Percentiles rank a stretch among this genome's conserved stretches.
phyloP scores from a whole-genome alignment of 2,797 vertebrate genomes.

The Xiphophorus birchmanni region DNA sequence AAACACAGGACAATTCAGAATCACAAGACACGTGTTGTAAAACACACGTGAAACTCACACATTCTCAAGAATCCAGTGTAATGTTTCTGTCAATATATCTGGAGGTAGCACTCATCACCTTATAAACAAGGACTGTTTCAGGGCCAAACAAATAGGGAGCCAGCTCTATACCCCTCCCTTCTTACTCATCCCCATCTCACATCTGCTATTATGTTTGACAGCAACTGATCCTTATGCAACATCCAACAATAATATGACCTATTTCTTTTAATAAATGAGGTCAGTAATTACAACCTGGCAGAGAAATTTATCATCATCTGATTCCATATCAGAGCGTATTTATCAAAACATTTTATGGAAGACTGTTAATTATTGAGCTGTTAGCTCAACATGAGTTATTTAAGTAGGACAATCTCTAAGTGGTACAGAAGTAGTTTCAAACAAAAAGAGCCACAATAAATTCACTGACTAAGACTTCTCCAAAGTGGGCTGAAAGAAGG shows the following conservation, averaged over 20 bases:
- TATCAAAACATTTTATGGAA: conserved; percentile 31
- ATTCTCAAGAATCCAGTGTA: conserved; percentile 62
- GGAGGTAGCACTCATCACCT: conserved; percentile 53
- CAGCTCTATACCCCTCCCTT: conserved; percentile 19
- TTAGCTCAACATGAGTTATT: conserved; percentile 22
- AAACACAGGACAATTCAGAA: neutral
- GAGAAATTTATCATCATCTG: conserved; percentile 27
- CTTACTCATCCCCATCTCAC: conserved; percentile 35
- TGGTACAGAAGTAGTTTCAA: conserved; percentile 1
- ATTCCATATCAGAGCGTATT: conserved; percentile 18
- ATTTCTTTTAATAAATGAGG: conserved; percentile 23
- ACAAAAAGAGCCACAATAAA: conserved; percentile 8
- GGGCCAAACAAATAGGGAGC: conserved; percentile 26
- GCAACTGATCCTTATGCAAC: conserved; percentile 20
- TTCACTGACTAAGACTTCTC: conserved; percentile 15
- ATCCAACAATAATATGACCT: conserved; percentile 24
- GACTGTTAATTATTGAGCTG: conserved; percentile 18
- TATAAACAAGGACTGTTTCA: conserved; percentile 50
- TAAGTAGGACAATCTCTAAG: neutral
- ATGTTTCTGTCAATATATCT: conserved; percentile 65
- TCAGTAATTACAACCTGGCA: conserved; percentile 30
- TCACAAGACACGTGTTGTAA: conserved; percentile 1
- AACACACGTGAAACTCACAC: conserved; percentile 11
- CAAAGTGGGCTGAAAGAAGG: conserved; percentile 7
- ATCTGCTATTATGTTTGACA: conserved; percentile 21